Conservation (phyloP, 2,113 vertebrate species). For the Charadrius vociferus region DNA sequence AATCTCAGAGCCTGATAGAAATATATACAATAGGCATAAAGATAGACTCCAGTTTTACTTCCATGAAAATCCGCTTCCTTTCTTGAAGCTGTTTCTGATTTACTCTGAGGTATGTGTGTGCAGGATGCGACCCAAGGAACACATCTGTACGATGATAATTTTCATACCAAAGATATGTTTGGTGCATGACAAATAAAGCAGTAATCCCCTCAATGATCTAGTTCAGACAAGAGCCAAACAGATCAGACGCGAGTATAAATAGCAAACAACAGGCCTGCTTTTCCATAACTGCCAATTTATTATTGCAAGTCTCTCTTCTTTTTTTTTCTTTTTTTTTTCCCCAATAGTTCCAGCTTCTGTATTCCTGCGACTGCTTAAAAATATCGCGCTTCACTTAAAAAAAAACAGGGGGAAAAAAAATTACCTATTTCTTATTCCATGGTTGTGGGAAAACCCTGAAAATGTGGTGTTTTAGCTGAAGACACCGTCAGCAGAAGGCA, state of each 20-base stretch:
- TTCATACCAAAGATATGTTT: conserved; percentile 10
- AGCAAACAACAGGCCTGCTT: conserved; percentile 27
- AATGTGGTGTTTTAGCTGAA: not conserved
- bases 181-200: conserved; percentile 5
- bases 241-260: conserved; percentile 4
- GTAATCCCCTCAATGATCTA: not conserved
- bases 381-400: not conserved
- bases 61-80: not conserved
- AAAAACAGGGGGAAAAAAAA: accelerated
- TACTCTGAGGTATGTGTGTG: not conserved
- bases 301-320: not conserved
- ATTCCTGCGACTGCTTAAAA: not conserved
- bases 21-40: not conserved
- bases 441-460: not conserved
- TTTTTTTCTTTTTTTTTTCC: not conserved
- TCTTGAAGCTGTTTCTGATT: not conserved
- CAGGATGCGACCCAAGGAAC: conserved; percentile 6
- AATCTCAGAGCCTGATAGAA: not conserved
- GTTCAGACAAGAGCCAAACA: not conserved
- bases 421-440: not conserved
- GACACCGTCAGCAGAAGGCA: not conserved
- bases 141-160: conserved; percentile 3
- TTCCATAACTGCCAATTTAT: conserved; percentile 6
- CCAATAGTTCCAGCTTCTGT: not conserved
- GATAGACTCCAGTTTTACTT: not conserved